phyloP scores from a whole-genome alignment of 2,888 invertebrate genomes.

The Eupithecia exiguata region DNA sequence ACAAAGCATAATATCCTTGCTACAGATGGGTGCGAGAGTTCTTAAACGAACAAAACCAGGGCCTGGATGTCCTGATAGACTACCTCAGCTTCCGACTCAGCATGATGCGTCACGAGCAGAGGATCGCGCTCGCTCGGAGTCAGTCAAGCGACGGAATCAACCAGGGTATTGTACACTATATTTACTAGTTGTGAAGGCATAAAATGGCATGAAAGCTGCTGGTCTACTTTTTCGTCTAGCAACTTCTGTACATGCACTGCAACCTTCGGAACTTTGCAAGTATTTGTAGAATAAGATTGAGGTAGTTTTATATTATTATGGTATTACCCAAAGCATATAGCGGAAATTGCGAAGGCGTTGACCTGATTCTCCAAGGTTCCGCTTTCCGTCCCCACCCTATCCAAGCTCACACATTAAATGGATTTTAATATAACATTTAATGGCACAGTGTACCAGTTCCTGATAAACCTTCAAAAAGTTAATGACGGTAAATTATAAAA shows the following conservation, averaged over 20 bases:
- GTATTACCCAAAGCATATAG: neutral
- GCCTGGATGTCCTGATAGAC: slow-evolving; percentile 97
- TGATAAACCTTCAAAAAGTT: too few species aligned
- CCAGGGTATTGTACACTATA: slow-evolving; percentile 63
- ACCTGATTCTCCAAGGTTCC: neutral
- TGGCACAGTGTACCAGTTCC: too few species aligned
- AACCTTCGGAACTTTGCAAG: neutral
- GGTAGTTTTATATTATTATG: neutral
- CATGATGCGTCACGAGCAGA: slow-evolving; percentile 96
- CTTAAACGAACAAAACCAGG: slow-evolving; percentile 97
- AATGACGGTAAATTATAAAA: too few species aligned
- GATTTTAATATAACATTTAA: neutral
- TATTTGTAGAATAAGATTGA: neutral
- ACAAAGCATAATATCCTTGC: neutral
- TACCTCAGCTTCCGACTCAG: slow-evolving; percentile 97
- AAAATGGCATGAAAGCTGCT: neutral
- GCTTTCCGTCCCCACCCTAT: neutral
- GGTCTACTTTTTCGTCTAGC: neutral
- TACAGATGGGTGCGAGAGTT: slow-evolving; percentile 99
- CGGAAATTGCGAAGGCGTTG: neutral
- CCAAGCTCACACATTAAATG: neutral
- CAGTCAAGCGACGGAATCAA: slow-evolving; percentile 91
- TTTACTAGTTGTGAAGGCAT: neutral
- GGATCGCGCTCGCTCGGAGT: slow-evolving; percentile 89
- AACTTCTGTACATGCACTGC: neutral